A percentile compares a stretch with the other conserved stretches of the same genome.
phyloP scores from a whole-genome alignment of 2,888 invertebrate species.

The Heliconius cydno region DNA sequence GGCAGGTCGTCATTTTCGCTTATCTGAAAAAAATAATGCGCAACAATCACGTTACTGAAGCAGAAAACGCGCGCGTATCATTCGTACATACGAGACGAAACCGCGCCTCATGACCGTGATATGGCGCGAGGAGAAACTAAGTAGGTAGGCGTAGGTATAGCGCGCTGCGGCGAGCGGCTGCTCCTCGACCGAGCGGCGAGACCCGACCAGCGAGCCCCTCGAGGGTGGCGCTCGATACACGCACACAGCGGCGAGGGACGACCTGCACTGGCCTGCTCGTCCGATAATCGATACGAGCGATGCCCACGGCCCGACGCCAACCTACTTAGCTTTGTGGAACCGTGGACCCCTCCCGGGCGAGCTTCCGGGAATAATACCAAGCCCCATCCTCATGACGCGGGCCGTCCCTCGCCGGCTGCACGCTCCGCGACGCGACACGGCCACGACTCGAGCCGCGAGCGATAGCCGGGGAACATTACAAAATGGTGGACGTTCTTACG shows the following conservation, averaged over 20 bases:
- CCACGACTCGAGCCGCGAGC: slow-evolving; percentile 77
- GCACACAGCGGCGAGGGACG: slow-evolving; percentile 71
- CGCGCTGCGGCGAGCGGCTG: slow-evolving; percentile 72
- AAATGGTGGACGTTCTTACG: slow-evolving; percentile 85
- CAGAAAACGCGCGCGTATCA: slow-evolving; percentile 76
- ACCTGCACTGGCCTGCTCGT: slow-evolving; percentile 79
- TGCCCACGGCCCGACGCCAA: slow-evolving; percentile 70
- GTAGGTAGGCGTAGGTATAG: slow-evolving; percentile 82
- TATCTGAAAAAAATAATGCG: slow-evolving; percentile 84
- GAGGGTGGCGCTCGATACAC: slow-evolving; percentile 83
- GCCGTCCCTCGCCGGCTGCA: slow-evolving; percentile 78
- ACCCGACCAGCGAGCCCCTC: slow-evolving; percentile 80
- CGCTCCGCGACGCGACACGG: slow-evolving; percentile 80
- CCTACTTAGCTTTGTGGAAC: slow-evolving; percentile 69
- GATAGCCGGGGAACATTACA: slow-evolving; percentile 82
- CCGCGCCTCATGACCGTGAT: slow-evolving; percentile 76
- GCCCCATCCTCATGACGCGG: slow-evolving; percentile 76
- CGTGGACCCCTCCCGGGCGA: slow-evolving; percentile 75
- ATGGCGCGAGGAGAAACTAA: slow-evolving; percentile 78
- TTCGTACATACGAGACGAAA: slow-evolving; percentile 65
- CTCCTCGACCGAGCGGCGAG: slow-evolving; percentile 79
- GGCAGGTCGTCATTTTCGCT: slow-evolving; percentile 85
- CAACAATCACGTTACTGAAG: slow-evolving; percentile 74
- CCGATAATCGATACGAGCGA: slow-evolving; percentile 80
- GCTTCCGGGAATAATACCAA: slow-evolving; percentile 78